Conservation (phyloP, 2,888 invertebrate genomes). For the Dioctria linearis region DNA sequence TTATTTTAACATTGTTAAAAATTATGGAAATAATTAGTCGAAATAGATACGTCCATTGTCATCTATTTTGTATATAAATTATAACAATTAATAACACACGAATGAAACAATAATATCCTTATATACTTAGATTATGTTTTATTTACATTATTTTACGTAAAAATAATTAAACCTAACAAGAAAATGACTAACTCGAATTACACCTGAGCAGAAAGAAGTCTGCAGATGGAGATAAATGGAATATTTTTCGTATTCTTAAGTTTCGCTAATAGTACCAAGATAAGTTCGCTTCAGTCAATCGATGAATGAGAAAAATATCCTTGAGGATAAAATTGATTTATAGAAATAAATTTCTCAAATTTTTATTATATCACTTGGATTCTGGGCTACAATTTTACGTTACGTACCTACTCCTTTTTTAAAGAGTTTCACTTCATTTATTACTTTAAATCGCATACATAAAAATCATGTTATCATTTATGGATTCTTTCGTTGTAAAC, state of each 20-base stretch:
- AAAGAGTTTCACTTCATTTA: too few relatives aligned
- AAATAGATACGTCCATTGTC: too few relatives aligned
- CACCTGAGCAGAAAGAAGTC: conserved; percentile 9
- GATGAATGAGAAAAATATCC: neutral
- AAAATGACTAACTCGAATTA: conserved; percentile 22
- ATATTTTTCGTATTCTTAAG: neutral
- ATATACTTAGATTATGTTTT: neutral
- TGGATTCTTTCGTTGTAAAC: too few relatives aligned
- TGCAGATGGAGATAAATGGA: neutral
- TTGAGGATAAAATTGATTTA: neutral
- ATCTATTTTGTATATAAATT: too few relatives aligned
- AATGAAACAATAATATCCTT: too few relatives aligned
- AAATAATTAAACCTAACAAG: conserved; percentile 9
- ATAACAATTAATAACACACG: too few relatives aligned
- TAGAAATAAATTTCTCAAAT: neutral
- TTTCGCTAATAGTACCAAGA: neutral
- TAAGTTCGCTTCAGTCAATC: conserved; percentile 10
- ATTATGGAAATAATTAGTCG: too few relatives aligned
- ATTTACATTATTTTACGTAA: conserved; percentile 21
- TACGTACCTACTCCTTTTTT: too few relatives aligned
- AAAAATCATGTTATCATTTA: too few relatives aligned
- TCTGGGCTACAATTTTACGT: too few relatives aligned
- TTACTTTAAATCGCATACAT: too few relatives aligned
- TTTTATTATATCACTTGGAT: neutral
- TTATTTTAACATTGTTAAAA: too few relatives aligned